Base-by-base conservation (phyloP, 2,888 invertebrate genomes). In the Athetis lepigone region DNA sequence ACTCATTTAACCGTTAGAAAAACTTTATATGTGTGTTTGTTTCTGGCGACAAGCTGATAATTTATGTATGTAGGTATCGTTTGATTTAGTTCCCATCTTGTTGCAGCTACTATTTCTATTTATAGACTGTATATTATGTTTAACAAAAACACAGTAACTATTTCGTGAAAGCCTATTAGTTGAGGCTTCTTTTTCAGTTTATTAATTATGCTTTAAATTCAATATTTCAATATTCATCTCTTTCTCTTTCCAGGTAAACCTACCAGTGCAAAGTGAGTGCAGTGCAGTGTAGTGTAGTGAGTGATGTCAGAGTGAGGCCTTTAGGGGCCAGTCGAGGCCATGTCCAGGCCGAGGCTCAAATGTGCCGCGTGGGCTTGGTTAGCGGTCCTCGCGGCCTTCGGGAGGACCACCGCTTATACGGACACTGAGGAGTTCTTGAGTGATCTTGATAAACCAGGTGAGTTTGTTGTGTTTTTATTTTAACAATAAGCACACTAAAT, bases 391-490 rank as follows among this genome's bases (percentile, higher is more conserved):
- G 90, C 92, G 68, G 92, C 95, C 43, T 80, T 92, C 57, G 94
- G 93, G 75, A 90, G 89, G 55, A 88, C 92, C 75, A 85, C 94
- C 73, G 94, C 93, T 25, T 95, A 96, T 79, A 93, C 95, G 7
- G 96, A 96, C 82, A 96, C 96, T 6, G 95, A 94, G 80, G 95
- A 96, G 67, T 95, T 95, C 76, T 92, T 96, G 39, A 96, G 96
- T 85, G 96, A 96, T 86, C 90, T 96, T 75, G 96, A 96, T 90
- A 96, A 95, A 83, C 96, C 96, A 95, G 96, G 96, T 96, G 77
- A 91, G 90, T 51, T 49, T 6, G 1, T 40, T 7, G 0, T 27
- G 5, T 42, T 27, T 27, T 6, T 27, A 27, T 7, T 7, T 25
- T 4, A 25, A 3, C 6, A 25, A 25, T 25, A 25, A 6, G 25